These are phyloP conservation scores for Brachyopa scutellaris DNA, from an alignment of 2,888 invertebrate genomes.

Conservation along the genomic window DNA sequence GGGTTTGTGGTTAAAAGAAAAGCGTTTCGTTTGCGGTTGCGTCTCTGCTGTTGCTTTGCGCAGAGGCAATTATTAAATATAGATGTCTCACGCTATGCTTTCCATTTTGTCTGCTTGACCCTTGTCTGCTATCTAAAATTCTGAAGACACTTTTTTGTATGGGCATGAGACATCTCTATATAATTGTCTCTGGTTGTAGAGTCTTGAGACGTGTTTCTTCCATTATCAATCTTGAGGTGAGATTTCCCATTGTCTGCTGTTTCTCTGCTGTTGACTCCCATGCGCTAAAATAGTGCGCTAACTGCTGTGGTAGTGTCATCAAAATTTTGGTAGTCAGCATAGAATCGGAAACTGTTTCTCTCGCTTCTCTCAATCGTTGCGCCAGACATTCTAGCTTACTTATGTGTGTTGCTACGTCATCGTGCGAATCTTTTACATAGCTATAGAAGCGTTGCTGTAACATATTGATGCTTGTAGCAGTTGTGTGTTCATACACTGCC, in stretches of 20 bases:
- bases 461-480: slow-evolving; percentile 75
- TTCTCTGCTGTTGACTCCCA: slow-evolving; percentile 47
- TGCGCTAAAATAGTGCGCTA: slow-evolving; percentile 28
- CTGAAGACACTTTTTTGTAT: no score
- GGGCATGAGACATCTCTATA: no score
- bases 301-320: slow-evolving; percentile 26
- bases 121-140: no score
- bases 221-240: no score
- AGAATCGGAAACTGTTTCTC: slow-evolving; percentile 39
- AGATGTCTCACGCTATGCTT: no score
- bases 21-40: no score
- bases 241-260: slow-evolving; percentile 25
- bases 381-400: slow-evolving; percentile 14
- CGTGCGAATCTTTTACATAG: slow-evolving; percentile 51
- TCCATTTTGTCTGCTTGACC: no score
- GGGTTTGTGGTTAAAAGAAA: no score
- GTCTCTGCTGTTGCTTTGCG: no score
- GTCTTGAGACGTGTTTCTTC: slow-evolving; percentile 42
- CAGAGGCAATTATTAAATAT: no score
- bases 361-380: slow-evolving; percentile 20
- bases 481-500: slow-evolving; percentile 75
- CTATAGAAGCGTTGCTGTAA: slow-evolving; percentile 74
- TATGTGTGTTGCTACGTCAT: no score
- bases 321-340: slow-evolving; percentile 70
- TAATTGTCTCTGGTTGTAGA: no score